Base-by-base conservation (phyloP, 1,140 invertebrate genomes). In the Rhagoletis pomonella region DNA sequence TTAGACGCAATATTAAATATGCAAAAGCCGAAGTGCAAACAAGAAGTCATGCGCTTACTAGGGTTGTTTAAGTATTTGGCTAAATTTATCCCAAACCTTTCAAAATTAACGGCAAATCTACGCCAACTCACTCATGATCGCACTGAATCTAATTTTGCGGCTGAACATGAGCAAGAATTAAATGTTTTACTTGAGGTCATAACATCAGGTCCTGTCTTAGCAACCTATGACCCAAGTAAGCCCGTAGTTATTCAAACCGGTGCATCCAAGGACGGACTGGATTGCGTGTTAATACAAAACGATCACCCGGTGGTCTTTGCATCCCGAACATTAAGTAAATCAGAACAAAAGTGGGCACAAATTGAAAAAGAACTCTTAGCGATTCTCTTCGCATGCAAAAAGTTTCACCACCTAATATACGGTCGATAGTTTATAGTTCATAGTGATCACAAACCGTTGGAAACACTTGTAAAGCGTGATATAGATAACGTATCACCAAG, bases 401-500 rank as follows among this genome's bases (percentile, higher is more conserved):
- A 90, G 84, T 86, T 91, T 88, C 88, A 90, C 87, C 65, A 89
- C 87, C 60, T 92, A 91, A 88, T 3, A 87, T 91, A 7, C 17
- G 88, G 87, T 14, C 17, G 88, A 50, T 65, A 88, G 64, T 87
- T 29, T 29, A 29, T 29, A 29, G 29, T 29, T 29, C 29, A 29
- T 29, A 29, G 29, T 29, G 29, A 29, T 88, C 42, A 81, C 29
- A 7, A 90, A 93, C 93, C 94, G 10, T 64, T 94, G n/a, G 91
- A 93, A 86, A 67, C 88, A 1, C 90, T 94, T 29, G 89, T 93
- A 69, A 89, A 89, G 59, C 91, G 93, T 84, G 86, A 89, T n/a
- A 85, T 94, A 59, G 86, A 89, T 60, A 88, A 89, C 81, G 89
- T 90, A 62, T 90, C 93, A n/a, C 81, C 88, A n/a, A 88, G 91